phyloP scores from a whole-genome alignment of 2,113 vertebrate genomes.

The Oreochromis niloticus region DNA sequence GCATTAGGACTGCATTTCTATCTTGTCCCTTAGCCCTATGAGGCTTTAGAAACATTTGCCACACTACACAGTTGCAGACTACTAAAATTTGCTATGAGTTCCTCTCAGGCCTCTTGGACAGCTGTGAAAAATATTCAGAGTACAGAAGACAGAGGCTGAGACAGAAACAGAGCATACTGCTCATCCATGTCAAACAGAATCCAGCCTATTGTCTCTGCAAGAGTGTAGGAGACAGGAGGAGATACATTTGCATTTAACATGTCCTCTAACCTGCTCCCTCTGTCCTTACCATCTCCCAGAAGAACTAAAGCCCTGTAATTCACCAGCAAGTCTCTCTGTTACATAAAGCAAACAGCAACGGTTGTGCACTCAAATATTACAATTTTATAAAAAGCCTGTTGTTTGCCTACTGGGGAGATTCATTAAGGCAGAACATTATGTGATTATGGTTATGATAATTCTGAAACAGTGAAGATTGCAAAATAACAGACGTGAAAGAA shows the following conservation, averaged over 20 bases:
- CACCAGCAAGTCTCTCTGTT: background rate
- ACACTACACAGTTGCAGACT: constrained; percentile 40
- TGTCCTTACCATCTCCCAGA: background rate
- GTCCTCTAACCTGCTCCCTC: constrained; percentile 27
- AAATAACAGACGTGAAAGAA: background rate
- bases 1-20: background rate
- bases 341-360: background rate
- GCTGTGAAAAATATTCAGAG: constrained; percentile 54
- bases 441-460: constrained; percentile 1
- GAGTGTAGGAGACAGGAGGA: background rate
- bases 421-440: constrained; percentile 12
- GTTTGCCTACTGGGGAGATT: constrained; percentile 11
- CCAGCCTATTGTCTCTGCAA: constrained; percentile 39
- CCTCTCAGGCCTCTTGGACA: constrained; percentile 37
- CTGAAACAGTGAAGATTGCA: background rate
- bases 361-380: background rate
- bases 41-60: constrained; percentile 29
- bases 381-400: background rate
- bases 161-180: background rate
- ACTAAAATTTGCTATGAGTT: constrained; percentile 50
- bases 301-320: background rate
- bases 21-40: constrained; percentile 1
- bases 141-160: constrained; percentile 10
- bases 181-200: constrained; percentile 60
- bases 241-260: constrained; percentile 48